A percentile compares a stretch with the other conserved stretches of the same genome.
Conservation (phyloP, 2,888 invertebrate species). For the Cheiracanthium punctorium region DNA sequence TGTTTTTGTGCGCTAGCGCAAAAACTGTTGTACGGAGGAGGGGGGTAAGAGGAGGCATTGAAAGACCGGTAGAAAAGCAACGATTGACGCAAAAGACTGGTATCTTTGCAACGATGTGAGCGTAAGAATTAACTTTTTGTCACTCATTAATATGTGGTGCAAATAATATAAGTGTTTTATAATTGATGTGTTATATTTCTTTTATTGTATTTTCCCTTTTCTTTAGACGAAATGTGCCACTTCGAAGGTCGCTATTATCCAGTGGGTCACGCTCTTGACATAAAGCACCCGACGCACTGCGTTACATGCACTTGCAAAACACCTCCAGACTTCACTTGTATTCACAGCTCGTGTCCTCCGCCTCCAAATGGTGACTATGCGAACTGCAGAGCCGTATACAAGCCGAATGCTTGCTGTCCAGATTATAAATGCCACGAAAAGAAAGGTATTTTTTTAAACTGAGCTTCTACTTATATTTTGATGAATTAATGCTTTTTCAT, state of each 20-base stretch:
- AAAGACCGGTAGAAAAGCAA: too few relatives aligned
- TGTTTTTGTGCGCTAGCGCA: too few relatives aligned
- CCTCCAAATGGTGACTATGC: conserved; percentile 69
- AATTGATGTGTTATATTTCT: too few relatives aligned
- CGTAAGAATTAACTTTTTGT: too few relatives aligned
- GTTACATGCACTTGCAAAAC: conserved; percentile 71
- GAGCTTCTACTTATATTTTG: too few relatives aligned
- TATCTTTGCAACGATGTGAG: too few relatives aligned
- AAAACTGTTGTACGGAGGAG: too few relatives aligned
- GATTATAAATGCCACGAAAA: conserved; percentile 65
- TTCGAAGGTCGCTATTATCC: conserved; percentile 65
- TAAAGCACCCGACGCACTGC: conserved; percentile 68
- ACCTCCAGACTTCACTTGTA: conserved; percentile 71
- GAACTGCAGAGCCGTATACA: conserved; percentile 65
- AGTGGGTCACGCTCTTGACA: conserved; percentile 63
- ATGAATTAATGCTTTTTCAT: background rate
- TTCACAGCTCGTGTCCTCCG: conserved; percentile 70
- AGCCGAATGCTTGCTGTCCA: conserved; percentile 62
- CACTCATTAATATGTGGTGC: too few relatives aligned
- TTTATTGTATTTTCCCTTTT: too few relatives aligned
- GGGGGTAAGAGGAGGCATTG: too few relatives aligned
- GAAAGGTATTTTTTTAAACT: conserved; percentile 38
- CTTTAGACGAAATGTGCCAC: conserved; percentile 64
- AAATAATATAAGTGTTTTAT: too few relatives aligned
- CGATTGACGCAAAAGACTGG: too few relatives aligned